Conservation (phyloP, 1,140 invertebrate genomes). For the Palaemon carinicauda region DNA sequence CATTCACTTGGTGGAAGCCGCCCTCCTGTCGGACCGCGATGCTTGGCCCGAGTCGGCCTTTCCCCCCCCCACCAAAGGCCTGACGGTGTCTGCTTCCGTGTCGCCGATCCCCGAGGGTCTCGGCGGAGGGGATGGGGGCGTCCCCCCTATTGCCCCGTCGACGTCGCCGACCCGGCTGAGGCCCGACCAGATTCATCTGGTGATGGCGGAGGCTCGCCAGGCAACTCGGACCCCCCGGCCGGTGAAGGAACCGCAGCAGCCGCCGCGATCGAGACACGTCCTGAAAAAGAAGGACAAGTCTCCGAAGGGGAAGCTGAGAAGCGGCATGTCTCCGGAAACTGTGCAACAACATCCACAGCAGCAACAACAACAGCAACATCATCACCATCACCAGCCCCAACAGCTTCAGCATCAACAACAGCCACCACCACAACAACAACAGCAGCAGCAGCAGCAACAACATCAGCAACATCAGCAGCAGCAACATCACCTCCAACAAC, state of each 20-base stretch:
- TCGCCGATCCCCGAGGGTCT: conserved; percentile 19
- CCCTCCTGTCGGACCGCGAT: conserved; percentile 48
- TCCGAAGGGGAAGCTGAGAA: conserved; percentile 22
- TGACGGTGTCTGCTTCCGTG: conserved; percentile 22
- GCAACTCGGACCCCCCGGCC: conserved; percentile 53
- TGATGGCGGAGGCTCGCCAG: conserved; percentile 57
- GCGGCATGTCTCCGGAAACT: background rate
- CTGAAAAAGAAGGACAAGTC: conserved; percentile 51
- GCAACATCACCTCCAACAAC: conserved; percentile 63
- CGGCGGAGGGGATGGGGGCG: background rate
- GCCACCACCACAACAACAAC: background rate
- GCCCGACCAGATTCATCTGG: conserved; percentile 57
- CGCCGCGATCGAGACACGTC: background rate
- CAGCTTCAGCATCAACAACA: conserved; percentile 32
- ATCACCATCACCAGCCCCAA: background rate
- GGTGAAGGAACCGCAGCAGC: conserved; percentile 49
- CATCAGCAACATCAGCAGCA: conserved; percentile 63
- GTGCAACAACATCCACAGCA: conserved; percentile 67
- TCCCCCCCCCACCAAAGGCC: conserved; percentile 33
- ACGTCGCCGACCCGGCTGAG: conserved; percentile 37
- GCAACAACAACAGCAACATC: conserved; percentile 26
- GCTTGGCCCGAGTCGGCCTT: conserved; percentile 49
- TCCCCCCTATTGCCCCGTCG: background rate
- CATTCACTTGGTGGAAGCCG: conserved; percentile 53
- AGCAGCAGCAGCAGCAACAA: conserved; percentile 29